Evolutionary conservation across 2,888 invertebrate genomes (phyloP).

Genomic region (Odontomyia ornata): DNA sequence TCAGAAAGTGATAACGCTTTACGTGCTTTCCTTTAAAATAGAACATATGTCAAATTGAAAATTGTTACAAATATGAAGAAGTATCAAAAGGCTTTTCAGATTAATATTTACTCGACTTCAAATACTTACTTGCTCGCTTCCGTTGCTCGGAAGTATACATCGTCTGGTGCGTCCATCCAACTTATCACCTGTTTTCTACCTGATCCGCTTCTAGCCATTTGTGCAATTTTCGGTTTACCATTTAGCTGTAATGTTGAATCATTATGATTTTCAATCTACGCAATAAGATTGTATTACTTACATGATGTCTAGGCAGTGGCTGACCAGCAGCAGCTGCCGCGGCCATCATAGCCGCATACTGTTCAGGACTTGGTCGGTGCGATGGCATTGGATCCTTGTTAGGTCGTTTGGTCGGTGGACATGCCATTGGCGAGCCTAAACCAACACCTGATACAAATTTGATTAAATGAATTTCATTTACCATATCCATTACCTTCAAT

Average conservation of each 20-base stretch:
- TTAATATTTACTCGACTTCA: too few species aligned
- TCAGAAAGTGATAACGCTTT: conserved; percentile 82
- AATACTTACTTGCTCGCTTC: conserved; percentile 85
- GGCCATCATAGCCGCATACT: conserved; percentile 77
- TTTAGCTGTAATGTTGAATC: conserved; percentile 68
- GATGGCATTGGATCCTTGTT: conserved; percentile 79
- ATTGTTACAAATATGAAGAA: too few species aligned
- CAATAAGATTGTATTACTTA: conserved; percentile 57
- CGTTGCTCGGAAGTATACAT: conserved; percentile 93
- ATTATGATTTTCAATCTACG: neutral
- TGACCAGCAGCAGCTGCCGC: conserved; percentile 73
- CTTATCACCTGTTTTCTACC: conserved; percentile 92
- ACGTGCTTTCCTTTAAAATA: conserved; percentile 76
- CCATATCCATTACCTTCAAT: conserved; percentile 73
- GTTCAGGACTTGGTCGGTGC: conserved; percentile 75
- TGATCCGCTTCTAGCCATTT: conserved; percentile 78
- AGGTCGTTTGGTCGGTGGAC: conserved; percentile 82
- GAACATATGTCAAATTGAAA: too few species aligned
- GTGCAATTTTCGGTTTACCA: conserved; percentile 83
- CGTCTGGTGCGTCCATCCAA: conserved; percentile 98
- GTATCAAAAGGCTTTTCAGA: too few species aligned
- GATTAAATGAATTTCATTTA: neutral
- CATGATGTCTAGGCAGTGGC: conserved; percentile 76
- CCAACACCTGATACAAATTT: neutral
- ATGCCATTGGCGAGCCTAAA: conserved; percentile 57